Percentiles rank a stretch among this genome's conserved stretches.
Evolutionary conservation across 2,797 vertebrate genomes (phyloP).

Genomic region (Muraenolepis orangiensis): DNA sequence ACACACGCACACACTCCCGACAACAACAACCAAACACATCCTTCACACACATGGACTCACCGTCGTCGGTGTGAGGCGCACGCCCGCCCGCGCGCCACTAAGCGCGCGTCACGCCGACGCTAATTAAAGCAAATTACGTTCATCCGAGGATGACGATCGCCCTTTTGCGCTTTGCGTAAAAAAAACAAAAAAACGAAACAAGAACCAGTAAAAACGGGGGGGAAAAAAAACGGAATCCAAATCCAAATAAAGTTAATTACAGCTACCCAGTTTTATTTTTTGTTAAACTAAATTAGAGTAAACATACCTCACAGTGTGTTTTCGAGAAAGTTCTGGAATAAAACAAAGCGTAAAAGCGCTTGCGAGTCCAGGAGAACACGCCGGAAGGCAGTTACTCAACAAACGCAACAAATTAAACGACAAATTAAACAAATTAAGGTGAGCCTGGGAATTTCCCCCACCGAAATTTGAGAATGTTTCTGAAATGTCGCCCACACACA

Average conservation of each 20-base stretch:
- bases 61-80: no score
- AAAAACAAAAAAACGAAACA: no score
- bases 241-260: slow-evolving; percentile 7
- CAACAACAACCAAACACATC: no score
- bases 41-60: background rate
- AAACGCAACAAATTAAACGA: no score
- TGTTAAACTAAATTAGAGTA: background rate
- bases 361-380: background rate
- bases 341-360: background rate
- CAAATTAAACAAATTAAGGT: background rate
- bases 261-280: background rate
- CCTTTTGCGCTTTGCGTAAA: background rate
- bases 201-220: background rate
- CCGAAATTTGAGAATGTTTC: background rate
- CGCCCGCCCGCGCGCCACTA: no score
- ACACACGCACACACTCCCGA: background rate
- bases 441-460: background rate
- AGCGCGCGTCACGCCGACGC: background rate
- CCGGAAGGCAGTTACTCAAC: background rate
- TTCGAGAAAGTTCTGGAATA: background rate
- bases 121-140: background rate
- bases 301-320: slow-evolving; percentile 1
- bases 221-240: background rate
- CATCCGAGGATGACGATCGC: background rate
- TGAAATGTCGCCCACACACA: background rate